A percentile compares a stretch with the other conserved stretches of the same genome.
Conservation (phyloP, 2,113 vertebrate genomes). For the Aramus guarauna region DNA sequence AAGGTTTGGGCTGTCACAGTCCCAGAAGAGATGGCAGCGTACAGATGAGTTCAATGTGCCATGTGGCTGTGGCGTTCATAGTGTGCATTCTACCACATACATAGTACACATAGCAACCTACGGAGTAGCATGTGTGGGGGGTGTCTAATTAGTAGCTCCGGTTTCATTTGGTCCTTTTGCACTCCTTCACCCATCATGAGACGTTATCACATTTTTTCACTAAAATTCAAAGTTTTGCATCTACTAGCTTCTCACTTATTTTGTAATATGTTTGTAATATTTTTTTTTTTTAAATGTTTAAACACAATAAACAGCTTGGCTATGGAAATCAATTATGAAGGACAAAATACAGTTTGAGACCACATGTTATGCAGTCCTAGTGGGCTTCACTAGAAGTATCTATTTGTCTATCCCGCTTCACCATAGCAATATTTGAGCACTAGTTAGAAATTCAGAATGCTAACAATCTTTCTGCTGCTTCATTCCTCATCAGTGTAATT, state of each 20-base stretch:
- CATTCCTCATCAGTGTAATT: not conserved
- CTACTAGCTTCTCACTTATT: conserved; percentile 20
- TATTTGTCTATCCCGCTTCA: not conserved
- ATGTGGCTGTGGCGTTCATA: not conserved
- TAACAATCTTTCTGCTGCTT: not conserved
- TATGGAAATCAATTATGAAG: conserved; percentile 21
- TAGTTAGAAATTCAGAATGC: not conserved
- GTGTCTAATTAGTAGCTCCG: not conserved
- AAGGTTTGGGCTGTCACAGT: conserved; percentile 31
- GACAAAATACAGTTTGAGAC: conserved; percentile 24
- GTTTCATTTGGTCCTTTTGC: conserved; percentile 44
- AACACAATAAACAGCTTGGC: conserved; percentile 39
- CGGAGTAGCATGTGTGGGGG: not conserved
- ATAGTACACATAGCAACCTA: not conserved
- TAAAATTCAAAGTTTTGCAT: not conserved
- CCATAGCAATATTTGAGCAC: not conserved
- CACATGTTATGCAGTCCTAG: not conserved
- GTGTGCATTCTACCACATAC: not conserved
- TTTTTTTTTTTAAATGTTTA: not conserved
- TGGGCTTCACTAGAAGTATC: not conserved
- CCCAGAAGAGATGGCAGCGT: conserved; percentile 24
- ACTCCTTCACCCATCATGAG: conserved; percentile 47
- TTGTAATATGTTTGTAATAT: not conserved
- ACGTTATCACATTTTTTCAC: not conserved
- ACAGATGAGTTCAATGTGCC: not conserved